These are phyloP conservation scores for Strigops habroptila DNA, from an alignment of 2,113 vertebrate species.

Conservation along the genomic window DNA sequence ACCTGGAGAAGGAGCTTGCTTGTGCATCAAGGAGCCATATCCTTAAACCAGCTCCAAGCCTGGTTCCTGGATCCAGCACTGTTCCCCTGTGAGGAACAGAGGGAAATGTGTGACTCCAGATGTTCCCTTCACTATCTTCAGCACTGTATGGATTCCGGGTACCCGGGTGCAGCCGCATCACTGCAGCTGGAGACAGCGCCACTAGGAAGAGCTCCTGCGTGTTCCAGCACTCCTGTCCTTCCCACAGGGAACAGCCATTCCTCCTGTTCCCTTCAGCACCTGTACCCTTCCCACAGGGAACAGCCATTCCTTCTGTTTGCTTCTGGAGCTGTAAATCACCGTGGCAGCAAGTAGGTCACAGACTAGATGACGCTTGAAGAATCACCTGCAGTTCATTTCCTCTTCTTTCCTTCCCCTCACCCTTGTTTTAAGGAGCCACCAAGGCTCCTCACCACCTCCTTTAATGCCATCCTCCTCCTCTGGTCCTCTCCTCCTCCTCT, in stretches of 20 bases:
- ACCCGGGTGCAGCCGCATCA: rapidly evolving
- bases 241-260: background rate
- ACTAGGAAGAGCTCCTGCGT: background rate
- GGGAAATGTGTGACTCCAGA: background rate
- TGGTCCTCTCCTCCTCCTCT: background rate
- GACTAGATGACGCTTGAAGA: background rate
- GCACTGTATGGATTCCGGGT: no score
- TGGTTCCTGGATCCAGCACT: background rate
- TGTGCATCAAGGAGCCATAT: background rate
- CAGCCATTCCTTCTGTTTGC: background rate
- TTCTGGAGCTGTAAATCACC: background rate
- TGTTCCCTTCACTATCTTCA: background rate
- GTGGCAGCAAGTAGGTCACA: background rate
- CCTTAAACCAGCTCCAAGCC: background rate
- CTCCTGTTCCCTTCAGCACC: background rate
- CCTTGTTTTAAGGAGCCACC: background rate
- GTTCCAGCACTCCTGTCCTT: background rate
- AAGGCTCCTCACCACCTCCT: background rate
- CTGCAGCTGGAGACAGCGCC: background rate
- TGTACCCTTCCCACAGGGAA: background rate
- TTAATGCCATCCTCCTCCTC: background rate
- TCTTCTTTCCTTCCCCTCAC: background rate
- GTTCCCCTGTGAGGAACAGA: background rate
- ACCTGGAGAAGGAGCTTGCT: background rate
- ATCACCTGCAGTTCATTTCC: background rate